Evolutionary conservation across 2,113 vertebrate genomes (phyloP).

Genomic region (Sorex fumeus): DNA sequence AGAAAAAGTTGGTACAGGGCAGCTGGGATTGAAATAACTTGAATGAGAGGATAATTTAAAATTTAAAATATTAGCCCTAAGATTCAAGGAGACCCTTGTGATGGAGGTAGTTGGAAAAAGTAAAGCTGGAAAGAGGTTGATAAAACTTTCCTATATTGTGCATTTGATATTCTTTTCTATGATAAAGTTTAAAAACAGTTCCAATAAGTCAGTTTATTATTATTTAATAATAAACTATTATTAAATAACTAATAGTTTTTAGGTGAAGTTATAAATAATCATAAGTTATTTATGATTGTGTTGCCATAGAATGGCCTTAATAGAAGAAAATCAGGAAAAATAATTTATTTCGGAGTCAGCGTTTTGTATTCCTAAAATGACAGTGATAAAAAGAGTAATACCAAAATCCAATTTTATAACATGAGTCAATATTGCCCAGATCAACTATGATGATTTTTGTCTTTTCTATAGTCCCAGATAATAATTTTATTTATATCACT

Average conservation of each 20-base stretch:
- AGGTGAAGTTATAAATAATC: no score
- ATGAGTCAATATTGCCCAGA: constrained; percentile 18
- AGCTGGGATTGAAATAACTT: background rate
- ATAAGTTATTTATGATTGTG: background rate
- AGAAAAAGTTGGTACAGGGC: background rate
- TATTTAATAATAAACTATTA: no score
- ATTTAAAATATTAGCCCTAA: constrained; percentile 36
- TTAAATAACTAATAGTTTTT: no score
- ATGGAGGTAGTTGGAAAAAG: background rate
- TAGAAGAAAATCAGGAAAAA: constrained; percentile 43
- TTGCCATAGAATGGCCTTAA: background rate
- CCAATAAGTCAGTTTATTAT: background rate
- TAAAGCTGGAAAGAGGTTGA: background rate
- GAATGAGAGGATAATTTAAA: background rate
- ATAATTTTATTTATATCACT: background rate
- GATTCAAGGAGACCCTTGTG: background rate
- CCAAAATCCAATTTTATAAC: background rate
- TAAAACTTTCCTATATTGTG: background rate
- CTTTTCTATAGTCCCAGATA: background rate
- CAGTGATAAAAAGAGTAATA: background rate
- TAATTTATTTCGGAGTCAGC: background rate
- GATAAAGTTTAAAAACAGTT: background rate
- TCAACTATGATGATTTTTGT: background rate
- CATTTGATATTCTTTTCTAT: background rate
- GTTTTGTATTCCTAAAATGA: constrained; percentile 30